Evolutionary conservation across 2,888 invertebrate genomes (phyloP).

Genomic region (Spisula subtruncata): DNA sequence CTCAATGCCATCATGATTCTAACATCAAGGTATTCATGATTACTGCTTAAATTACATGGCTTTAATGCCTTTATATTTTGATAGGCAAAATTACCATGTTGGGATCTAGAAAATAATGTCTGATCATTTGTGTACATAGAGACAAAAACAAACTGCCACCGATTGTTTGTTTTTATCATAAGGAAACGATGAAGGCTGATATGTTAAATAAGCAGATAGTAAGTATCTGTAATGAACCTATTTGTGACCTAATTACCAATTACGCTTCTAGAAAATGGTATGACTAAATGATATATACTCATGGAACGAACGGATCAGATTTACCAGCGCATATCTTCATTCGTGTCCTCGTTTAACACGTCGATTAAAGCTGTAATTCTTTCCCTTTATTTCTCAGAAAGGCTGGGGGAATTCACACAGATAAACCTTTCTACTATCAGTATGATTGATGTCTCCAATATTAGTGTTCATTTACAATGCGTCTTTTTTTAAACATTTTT

Average conservation of each 20-base stretch:
- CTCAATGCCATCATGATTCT: too few relatives aligned
- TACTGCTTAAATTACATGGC: too few relatives aligned
- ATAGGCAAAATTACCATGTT: too few relatives aligned
- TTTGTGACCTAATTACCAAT: too few relatives aligned
- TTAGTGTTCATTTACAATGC: background rate
- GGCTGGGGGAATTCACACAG: background rate
- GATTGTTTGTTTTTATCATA: too few relatives aligned
- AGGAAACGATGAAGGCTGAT: background rate
- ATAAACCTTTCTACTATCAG: background rate
- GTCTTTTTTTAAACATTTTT: background rate
- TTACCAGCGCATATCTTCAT: background rate
- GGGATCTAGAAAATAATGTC: too few relatives aligned
- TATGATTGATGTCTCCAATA: too few relatives aligned
- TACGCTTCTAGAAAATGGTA: too few relatives aligned
- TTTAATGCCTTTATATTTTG: too few relatives aligned
- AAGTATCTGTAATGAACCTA: background rate
- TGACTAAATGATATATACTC: background rate
- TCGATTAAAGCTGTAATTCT: background rate
- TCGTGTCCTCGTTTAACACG: background rate
- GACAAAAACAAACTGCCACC: too few relatives aligned
- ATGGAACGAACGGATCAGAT: too few relatives aligned
- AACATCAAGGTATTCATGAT: too few relatives aligned
- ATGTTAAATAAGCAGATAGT: slow-evolving; percentile 1
- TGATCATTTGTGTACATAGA: background rate
- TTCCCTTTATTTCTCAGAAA: background rate